phyloP scores from a whole-genome alignment of 2,113 vertebrate genomes.

The Odobenus rosmarus region DNA sequence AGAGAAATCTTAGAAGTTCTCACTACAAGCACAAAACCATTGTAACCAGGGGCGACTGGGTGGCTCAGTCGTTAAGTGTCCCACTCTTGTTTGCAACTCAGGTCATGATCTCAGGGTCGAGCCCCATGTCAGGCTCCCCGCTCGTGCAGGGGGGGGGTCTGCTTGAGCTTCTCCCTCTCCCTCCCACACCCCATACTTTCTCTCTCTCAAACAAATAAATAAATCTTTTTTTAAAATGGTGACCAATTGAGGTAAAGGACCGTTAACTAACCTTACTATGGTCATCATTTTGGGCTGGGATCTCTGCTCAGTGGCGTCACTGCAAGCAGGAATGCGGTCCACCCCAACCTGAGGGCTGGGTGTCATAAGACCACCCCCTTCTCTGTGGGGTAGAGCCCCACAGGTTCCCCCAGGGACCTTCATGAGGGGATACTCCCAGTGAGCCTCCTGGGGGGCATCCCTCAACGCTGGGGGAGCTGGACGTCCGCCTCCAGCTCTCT shows the following conservation, averaged over 20 bases:
- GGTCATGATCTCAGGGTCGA: neutral
- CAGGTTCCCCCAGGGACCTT: neutral
- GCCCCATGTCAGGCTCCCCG: neutral
- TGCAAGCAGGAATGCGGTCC: accelerated
- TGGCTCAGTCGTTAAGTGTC: too few species aligned
- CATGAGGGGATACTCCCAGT: neutral
- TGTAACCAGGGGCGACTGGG: too few species aligned
- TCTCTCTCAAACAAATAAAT: neutral
- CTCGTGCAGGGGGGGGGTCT: neutral
- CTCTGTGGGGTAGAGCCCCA: neutral
- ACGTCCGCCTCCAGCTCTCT: neutral
- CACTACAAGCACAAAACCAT: neutral
- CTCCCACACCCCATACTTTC: too few species aligned
- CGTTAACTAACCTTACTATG: neutral
- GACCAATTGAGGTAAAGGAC: neutral
- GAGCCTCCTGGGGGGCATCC: neutral
- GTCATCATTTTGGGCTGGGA: neutral
- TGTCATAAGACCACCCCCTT: accelerated
- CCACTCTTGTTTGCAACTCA: too few species aligned
- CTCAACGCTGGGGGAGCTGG: neutral
- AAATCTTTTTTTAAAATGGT: neutral
- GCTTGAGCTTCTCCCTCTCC: neutral
- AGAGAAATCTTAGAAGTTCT: neutral
- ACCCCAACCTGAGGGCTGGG: neutral
- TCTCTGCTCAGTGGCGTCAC: neutral